These are phyloP conservation scores for Callosobruchus maculatus DNA, from an alignment of 2,888 invertebrate species.

Conservation along the genomic window DNA sequence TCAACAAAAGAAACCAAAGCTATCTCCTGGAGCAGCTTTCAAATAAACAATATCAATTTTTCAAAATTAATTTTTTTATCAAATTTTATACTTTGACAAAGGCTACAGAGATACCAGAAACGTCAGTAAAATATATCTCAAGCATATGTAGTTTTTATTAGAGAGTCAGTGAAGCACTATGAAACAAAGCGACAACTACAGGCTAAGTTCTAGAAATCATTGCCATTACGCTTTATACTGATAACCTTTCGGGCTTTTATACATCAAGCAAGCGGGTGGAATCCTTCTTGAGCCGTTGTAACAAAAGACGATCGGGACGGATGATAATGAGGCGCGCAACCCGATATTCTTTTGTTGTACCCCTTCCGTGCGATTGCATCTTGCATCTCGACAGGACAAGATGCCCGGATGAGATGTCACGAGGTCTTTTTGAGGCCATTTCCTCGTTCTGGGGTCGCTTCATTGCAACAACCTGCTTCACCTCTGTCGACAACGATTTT, in stretches of 20 bases:
- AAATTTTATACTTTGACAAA: too few species aligned
- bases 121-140: too few species aligned
- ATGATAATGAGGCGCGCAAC: neutral
- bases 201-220: too few species aligned
- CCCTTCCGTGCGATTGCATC: neutral
- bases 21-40: too few species aligned
- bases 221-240: neutral
- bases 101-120: too few species aligned
- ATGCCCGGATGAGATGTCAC: neutral
- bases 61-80: too few species aligned
- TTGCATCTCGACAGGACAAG: neutral
- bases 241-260: neutral
- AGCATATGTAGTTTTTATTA: too few species aligned
- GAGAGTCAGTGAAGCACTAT: too few species aligned
- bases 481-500: neutral
- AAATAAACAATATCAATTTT: too few species aligned
- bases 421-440: neutral
- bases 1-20: too few species aligned
- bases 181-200: too few species aligned
- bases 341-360: neutral
- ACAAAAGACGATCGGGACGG: neutral
- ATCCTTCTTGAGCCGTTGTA: neutral
- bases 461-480: neutral
- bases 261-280: neutral
- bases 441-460: neutral